A percentile compares a stretch with the other conserved stretches of the same genome.
phyloP scores from a whole-genome alignment of 2,888 invertebrate species.

The Stenodema calcarata region DNA sequence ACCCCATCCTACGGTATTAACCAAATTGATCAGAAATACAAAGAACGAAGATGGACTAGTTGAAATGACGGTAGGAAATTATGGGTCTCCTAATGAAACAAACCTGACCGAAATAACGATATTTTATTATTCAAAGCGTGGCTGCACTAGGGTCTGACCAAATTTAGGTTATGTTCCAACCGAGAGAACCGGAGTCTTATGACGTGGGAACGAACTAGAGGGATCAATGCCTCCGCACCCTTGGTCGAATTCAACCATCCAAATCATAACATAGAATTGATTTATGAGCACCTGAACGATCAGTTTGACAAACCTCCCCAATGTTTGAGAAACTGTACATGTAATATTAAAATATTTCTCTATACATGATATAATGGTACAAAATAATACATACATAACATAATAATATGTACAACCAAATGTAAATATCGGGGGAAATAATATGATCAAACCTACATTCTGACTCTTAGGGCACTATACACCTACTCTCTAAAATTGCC shows the following conservation, averaged over 20 bases:
- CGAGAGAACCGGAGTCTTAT: too few relatives aligned
- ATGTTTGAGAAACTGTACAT: background rate
- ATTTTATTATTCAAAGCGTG: too few relatives aligned
- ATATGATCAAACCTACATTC: background rate
- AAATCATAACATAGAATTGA: background rate
- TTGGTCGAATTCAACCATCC: background rate
- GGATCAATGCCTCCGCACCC: too few relatives aligned
- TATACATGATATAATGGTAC: conserved; percentile 7
- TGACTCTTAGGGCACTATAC: background rate
- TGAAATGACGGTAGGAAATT: too few relatives aligned
- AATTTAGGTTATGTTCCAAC: too few relatives aligned
- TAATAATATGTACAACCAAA: background rate
- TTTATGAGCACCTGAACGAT: background rate
- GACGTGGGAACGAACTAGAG: too few relatives aligned
- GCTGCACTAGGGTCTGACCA: too few relatives aligned
- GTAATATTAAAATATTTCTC: conserved; percentile 11
- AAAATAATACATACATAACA: background rate
- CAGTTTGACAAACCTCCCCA: background rate
- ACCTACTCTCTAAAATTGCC: background rate
- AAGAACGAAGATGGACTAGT: too few relatives aligned
- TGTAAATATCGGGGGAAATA: background rate
- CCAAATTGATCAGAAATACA: too few relatives aligned
- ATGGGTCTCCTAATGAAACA: too few relatives aligned
- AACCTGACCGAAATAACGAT: too few relatives aligned
- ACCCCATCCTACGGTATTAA: too few relatives aligned